A percentile compares a stretch with the other conserved stretches of the same genome.
Evolutionary conservation across 2,113 vertebrate genomes (phyloP).

Genomic region (Turdus rufiventris): DNA sequence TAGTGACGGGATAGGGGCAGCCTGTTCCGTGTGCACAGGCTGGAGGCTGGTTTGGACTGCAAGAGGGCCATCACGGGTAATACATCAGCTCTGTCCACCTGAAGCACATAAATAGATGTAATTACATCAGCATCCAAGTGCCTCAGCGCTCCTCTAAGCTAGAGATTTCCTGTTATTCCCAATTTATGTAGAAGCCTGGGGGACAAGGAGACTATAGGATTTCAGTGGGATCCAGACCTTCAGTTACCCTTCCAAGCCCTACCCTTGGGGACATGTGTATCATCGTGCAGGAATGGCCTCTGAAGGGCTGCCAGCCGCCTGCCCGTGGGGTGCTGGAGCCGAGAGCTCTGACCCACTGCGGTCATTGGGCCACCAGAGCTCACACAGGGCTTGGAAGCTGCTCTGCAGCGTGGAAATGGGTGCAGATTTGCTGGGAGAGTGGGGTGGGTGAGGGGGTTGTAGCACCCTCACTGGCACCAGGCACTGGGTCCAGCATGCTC

Average conservation of each 20-base stretch:
- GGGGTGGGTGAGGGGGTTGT: background rate
- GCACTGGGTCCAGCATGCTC: background rate
- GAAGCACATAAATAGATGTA: conserved; percentile 24
- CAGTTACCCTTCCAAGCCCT: conserved; percentile 11
- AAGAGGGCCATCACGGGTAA: background rate
- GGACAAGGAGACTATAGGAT: conserved; percentile 49
- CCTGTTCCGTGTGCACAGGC: fast-evolving
- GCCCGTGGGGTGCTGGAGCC: background rate
- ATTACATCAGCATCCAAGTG: background rate
- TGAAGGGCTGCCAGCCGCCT: conserved; percentile 44
- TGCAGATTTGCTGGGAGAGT: background rate
- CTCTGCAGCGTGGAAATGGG: background rate
- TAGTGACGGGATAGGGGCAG: background rate
- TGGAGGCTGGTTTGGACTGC: background rate
- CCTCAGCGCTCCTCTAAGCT: conserved; percentile 9
- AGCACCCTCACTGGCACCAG: background rate
- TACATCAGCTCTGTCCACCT: background rate
- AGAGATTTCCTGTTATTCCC: conserved; percentile 46
- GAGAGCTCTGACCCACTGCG: fast-evolving
- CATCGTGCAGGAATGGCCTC: conserved; percentile 41
- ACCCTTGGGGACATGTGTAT: background rate
- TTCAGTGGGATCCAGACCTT: conserved; percentile 34
- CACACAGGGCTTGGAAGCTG: background rate
- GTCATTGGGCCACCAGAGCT: background rate
- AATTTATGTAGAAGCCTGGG: background rate